A percentile compares a stretch with the other conserved stretches of the same genome.
Conservation (phyloP, 2,888 invertebrate species). For the Lypha dubia region DNA sequence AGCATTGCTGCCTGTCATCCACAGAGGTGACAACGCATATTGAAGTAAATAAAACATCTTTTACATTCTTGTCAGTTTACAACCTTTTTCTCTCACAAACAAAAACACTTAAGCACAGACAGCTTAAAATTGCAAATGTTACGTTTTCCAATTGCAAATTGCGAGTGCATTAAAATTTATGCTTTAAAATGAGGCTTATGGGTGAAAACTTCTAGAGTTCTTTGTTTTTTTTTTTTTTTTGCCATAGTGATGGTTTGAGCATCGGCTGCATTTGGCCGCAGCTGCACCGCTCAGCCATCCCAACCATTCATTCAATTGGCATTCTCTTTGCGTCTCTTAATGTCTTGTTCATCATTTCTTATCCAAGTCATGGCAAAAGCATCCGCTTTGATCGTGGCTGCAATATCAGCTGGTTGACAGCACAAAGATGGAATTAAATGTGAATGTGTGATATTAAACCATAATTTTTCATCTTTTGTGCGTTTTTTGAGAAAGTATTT, state of each 20-base stretch:
- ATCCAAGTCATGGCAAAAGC: constrained; percentile 42
- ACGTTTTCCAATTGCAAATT: constrained; percentile 12
- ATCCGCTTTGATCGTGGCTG: constrained; percentile 58
- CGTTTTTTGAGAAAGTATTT: constrained; percentile 66
- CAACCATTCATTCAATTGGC: constrained; percentile 47
- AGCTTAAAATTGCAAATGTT: neutral
- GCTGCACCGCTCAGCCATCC: constrained; percentile 1
- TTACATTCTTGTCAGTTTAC: no score
- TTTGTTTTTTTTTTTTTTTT: neutral
- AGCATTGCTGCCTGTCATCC: no score
- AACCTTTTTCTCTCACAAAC: neutral
- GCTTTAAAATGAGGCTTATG: constrained; percentile 66
- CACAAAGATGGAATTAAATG: constrained; percentile 17
- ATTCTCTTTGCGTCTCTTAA: constrained; percentile 40
- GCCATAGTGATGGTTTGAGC: constrained; percentile 6
- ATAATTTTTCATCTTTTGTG: constrained; percentile 66
- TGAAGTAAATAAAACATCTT: no score
- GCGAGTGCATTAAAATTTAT: constrained; percentile 35
- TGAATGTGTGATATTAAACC: constrained; percentile 64
- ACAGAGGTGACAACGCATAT: no score
- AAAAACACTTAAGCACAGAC: neutral
- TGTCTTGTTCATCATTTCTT: constrained; percentile 38
- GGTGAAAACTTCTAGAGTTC: constrained; percentile 61
- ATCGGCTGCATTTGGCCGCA: neutral
- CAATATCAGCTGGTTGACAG: constrained; percentile 36